phyloP scores from a whole-genome alignment of 1,140 invertebrate genomes.

The Formica exsecta region DNA sequence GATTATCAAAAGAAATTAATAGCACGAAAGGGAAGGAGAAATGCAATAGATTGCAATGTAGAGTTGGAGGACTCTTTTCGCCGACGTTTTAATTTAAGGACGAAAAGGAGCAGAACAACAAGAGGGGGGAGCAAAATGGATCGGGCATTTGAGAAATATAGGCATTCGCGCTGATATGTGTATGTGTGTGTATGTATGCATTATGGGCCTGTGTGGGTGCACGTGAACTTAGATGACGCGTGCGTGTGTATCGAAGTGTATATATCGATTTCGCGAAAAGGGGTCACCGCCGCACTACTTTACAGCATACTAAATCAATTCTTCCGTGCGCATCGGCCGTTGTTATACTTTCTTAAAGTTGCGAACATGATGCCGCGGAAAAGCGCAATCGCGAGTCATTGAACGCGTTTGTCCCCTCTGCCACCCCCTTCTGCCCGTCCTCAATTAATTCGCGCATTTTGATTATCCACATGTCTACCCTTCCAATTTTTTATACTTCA shows the following conservation, averaged over 20 bases:
- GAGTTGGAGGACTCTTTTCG: constrained; percentile 16
- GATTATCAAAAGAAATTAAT: neutral
- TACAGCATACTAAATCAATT: constrained; percentile 57
- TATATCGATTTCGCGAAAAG: constrained; percentile 71
- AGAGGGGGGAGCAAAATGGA: constrained; percentile 1
- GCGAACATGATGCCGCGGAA: constrained; percentile 3
- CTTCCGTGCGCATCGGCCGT: constrained; percentile 33
- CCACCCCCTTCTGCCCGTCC: no score
- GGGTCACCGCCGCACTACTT: constrained; percentile 40
- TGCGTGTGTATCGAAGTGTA: constrained; percentile 57
- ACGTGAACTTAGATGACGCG: constrained; percentile 9
- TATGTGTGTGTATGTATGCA: neutral
- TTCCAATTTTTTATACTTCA: neutral
- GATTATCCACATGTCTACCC: neutral
- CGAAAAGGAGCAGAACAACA: neutral
- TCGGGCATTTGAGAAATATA: neutral
- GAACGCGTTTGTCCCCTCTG: neutral
- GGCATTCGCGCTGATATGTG: neutral
- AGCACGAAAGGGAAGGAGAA: neutral
- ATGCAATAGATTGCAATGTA: constrained; percentile 18
- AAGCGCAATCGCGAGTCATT: neutral
- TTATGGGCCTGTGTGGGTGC: neutral
- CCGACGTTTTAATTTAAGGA: constrained; percentile 35
- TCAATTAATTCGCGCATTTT: neutral
- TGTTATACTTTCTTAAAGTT: constrained; percentile 60